These are phyloP conservation scores for Teleiodes luculella DNA, from an alignment of 2,888 invertebrate species.

Conservation along the genomic window DNA sequence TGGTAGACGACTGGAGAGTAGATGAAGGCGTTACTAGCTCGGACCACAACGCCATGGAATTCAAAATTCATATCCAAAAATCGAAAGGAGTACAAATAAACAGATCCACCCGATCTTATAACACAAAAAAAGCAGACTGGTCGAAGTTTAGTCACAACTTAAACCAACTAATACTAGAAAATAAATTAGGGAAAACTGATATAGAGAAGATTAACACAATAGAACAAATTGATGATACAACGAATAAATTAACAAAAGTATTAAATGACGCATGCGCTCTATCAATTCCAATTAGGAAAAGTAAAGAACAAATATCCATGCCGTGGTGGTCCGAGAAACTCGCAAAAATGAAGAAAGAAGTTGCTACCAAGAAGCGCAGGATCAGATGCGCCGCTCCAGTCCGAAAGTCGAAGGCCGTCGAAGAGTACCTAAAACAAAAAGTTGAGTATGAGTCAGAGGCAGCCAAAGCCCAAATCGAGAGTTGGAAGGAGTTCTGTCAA, in stretches of 20 bases:
- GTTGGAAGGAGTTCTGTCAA: slow-evolving; percentile 18
- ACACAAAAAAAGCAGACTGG: slow-evolving; percentile 4
- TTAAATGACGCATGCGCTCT: background rate
- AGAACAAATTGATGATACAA: background rate
- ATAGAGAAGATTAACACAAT: background rate
- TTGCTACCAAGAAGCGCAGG: background rate
- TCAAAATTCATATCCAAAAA: background rate
- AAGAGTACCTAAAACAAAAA: slow-evolving; percentile 16
- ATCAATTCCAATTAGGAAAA: too few relatives aligned
- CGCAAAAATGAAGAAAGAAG: too few relatives aligned
- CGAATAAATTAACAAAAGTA: background rate
- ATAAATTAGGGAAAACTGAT: background rate
- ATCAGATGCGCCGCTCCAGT: slow-evolving; percentile 14
- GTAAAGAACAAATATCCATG: too few relatives aligned
- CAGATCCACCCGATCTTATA: background rate
- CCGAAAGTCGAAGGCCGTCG: slow-evolving; percentile 9
- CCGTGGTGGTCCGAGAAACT: too few relatives aligned
- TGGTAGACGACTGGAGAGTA: background rate
- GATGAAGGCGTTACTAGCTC: background rate
- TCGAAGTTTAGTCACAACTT: background rate
- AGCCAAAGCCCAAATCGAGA: background rate
- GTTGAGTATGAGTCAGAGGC: slow-evolving; percentile 6
- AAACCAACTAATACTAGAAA: background rate
- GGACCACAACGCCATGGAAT: background rate
- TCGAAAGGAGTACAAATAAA: background rate